Evolutionary conservation across 1,140 invertebrate species (phyloP), one percentile per base, ranked within the genome.

Genomic region (Scaptomyza pallida): DNA sequence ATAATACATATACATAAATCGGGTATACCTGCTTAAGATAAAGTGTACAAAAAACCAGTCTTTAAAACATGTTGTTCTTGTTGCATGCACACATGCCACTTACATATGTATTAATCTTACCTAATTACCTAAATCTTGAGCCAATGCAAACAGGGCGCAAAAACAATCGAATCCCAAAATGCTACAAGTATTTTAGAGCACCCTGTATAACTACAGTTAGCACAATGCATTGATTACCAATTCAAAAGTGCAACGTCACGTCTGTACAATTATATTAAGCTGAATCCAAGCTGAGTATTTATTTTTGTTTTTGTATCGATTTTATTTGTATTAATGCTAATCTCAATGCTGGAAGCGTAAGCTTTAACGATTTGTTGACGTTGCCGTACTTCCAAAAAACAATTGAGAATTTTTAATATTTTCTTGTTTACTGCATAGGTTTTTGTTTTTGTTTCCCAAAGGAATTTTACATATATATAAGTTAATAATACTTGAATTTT

Each of bases 41-140:
- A 88, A 88, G 82, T 89, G 68, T 88, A 88, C 82, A 88, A 89
- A 86, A 88, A 88, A 82, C 82, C 82, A 88, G 82, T 88, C 82
- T 88, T 88, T 78, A 88, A 88, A 88, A 88, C 71, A 86, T 86
- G 41, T 82, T 82, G 52, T 64, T 67, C 5, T 44, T 79, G 60
- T 59, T 75, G 57, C 65, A 80, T 57, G 71, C 40, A 78, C 12
- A 33, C 17, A 64, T 33, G 56, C 63, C 63, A 51, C 60, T 57
- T 56, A 59, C 15, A 72, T 40, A 52, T 68, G 41, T 60, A 44
- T 57, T 59, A 43, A 52, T 57, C 47, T 51, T 57, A 51, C 40
- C n/a, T n/a, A n/a, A n/a, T 30, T 40, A 41, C 60, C 48, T 37
- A 44, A n/a, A 51, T 55, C 19, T 70, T 54, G 47, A 69, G 33